Evolutionary conservation across 2,113 vertebrate species (phyloP), one percentile per base, ranked within the genome.

Genomic region (Cricetomys ansorgei): DNA sequence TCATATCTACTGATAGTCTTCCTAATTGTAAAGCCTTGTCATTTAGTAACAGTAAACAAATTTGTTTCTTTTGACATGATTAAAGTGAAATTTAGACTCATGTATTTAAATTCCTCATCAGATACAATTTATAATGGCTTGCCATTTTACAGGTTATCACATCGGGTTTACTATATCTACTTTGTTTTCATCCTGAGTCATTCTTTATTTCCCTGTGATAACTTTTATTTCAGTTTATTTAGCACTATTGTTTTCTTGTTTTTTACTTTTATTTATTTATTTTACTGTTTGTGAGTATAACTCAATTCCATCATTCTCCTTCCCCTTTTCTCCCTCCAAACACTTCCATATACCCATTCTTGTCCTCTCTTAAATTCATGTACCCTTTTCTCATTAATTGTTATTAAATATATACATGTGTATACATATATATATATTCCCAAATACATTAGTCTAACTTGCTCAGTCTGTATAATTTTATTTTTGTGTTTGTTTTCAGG

Each of bases 81-180:
- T 72, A 65, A n/a, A 1, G 0, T 15, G 19, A 64, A 50, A 55
- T 0, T 77, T 84, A 92, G 77, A 50, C 50, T 2, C 2, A 12
- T 12, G 8, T 31, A 29, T 23, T 81, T 12, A 83, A 59, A 83
- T 59, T 59, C 55, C 55, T 81, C 23, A n/a, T 15, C 27, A 59
- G 37, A 15, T 25, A 0, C 12, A 12, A 59, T 69, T 55, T 31
- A n/a, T 5, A 69, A 31, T 10, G 6, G 50, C 27, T 80, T 79
- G 27, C 31, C 12, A 45, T 13, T 11, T 0, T 3, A 16, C 37
- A 64, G 6, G 5, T 31, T n/a, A 25, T 84, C 55, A 48, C 37
- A 31, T 27, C 37, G 31, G 1, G 29, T 0, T n/a, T 59, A 1
- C 0, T 40, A 31, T 34, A 55, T 10, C 12, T 27, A 21, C 55